Evolutionary conservation across 2,888 invertebrate genomes (phyloP).

Genomic region (Thecocarcelia acutangulata): DNA sequence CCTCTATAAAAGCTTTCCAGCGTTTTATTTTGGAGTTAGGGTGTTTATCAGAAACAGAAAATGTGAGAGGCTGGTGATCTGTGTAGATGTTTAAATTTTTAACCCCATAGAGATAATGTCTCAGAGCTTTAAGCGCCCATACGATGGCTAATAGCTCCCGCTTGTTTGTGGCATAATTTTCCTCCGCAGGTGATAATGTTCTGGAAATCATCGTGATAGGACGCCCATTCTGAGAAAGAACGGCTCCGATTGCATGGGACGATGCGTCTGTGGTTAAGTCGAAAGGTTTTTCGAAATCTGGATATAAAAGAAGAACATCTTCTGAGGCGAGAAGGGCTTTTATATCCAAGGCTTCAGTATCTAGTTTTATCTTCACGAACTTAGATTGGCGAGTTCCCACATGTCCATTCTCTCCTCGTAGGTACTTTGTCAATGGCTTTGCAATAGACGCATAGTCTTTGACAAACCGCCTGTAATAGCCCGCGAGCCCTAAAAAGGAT

Average conservation of each 20-base stretch:
- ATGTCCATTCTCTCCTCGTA: constrained; percentile 2
- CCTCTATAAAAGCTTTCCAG: background rate
- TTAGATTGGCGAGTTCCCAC: background rate
- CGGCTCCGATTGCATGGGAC: constrained; percentile 2
- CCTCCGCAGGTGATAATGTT: background rate
- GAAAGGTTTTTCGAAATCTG: constrained; percentile 1
- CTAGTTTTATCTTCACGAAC: background rate
- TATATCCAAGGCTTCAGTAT: constrained; percentile 7
- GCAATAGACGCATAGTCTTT: too few relatives aligned
- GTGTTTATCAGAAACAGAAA: constrained; percentile 3
- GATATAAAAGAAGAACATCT: constrained; percentile 9
- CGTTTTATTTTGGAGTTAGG: too few relatives aligned
- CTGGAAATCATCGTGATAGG: background rate
- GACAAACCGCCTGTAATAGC: too few relatives aligned
- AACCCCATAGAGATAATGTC: background rate
- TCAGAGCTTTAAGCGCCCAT: background rate
- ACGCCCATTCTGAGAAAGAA: constrained; percentile 2
- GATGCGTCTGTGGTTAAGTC: constrained; percentile 11
- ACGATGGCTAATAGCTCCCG: constrained; percentile 1
- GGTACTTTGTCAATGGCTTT: background rate
- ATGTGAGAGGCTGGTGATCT: constrained; percentile 1
- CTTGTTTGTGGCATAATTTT: too few relatives aligned
- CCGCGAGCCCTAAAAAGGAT: background rate
- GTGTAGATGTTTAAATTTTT: constrained; percentile 3
- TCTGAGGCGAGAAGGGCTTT: background rate